Evolutionary conservation across 2,113 vertebrate species (phyloP).

Genomic region (Cathartes aura): DNA sequence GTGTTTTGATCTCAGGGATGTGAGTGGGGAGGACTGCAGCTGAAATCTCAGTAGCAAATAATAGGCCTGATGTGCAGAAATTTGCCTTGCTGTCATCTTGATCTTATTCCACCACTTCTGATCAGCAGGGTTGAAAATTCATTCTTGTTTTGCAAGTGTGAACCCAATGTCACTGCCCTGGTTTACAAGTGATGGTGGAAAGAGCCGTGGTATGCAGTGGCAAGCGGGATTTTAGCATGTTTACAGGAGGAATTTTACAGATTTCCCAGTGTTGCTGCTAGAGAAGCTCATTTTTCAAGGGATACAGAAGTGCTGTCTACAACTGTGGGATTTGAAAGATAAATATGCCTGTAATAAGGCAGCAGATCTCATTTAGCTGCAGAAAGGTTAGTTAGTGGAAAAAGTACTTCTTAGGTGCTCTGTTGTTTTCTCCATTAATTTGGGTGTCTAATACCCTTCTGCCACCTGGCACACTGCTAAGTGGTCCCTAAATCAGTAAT

Average conservation of each 20-base stretch:
- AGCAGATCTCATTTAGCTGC: neutral
- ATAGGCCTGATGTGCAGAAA: neutral
- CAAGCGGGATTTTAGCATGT: neutral
- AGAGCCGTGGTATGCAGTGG: rapidly evolving
- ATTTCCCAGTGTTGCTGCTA: neutral
- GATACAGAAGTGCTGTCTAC: neutral
- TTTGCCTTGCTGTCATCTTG: neutral
- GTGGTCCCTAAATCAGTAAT: neutral
- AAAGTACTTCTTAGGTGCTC: neutral
- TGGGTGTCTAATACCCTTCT: neutral
- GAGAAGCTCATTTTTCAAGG: neutral
- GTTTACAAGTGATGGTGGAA: neutral
- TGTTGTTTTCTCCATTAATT: neutral
- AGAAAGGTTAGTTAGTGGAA: neutral
- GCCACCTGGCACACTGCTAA: neutral
- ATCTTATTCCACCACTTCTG: neutral
- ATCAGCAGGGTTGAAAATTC: neutral
- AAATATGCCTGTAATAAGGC: neutral
- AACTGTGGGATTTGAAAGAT: neutral
- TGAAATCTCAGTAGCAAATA: neutral
- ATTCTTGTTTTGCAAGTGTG: neutral
- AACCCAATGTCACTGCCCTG: neutral
- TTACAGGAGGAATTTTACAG: neutral
- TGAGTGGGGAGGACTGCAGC: neutral
- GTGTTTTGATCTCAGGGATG: neutral